These are phyloP conservation scores for Trigoniulus corallinus DNA, from an alignment of 1,140 invertebrate species.

Conservation along the genomic window DNA sequence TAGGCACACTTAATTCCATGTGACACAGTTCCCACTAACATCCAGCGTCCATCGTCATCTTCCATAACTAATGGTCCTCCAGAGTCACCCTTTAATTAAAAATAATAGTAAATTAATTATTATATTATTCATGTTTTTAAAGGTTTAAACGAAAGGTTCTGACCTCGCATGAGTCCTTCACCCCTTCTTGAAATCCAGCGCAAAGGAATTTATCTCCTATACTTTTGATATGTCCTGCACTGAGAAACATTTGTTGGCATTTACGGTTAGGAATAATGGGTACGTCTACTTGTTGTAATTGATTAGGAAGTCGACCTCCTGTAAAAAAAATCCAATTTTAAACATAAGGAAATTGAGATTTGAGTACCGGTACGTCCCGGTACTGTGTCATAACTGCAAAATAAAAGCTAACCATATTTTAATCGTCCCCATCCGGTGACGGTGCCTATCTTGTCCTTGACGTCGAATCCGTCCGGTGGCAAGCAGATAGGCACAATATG, in stretches of 20 bases:
- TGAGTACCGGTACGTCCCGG: background rate
- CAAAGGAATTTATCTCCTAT: slow-evolving; percentile 82
- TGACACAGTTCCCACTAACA: slow-evolving; percentile 80
- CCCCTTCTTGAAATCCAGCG: slow-evolving; percentile 78
- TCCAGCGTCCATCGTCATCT: slow-evolving; percentile 64
- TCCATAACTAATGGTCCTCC: slow-evolving; percentile 78
- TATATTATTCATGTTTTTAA: background rate
- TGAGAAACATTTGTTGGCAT: slow-evolving; percentile 86
- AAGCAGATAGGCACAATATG: slow-evolving; percentile 88
- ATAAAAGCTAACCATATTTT: slow-evolving; percentile 34
- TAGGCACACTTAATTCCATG: slow-evolving; percentile 90
- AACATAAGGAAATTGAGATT: background rate
- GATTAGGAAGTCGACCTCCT: slow-evolving; percentile 72
- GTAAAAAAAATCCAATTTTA: slow-evolving; percentile 6
- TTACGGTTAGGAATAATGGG: slow-evolving; percentile 78
- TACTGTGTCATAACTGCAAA: background rate
- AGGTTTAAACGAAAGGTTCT: slow-evolving; percentile 16
- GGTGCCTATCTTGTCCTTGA: slow-evolving; percentile 62
- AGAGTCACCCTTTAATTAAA: slow-evolving; percentile 60
- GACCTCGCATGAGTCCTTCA: slow-evolving; percentile 88
- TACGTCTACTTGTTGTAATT: slow-evolving; percentile 79
- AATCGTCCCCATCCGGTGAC: slow-evolving; percentile 59
- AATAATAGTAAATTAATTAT: slow-evolving; percentile 1
- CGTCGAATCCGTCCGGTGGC: slow-evolving; percentile 52
- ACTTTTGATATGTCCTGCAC: slow-evolving; percentile 67